Percentiles rank a stretch among this genome's conserved stretches.
phyloP scores from a whole-genome alignment of 2,888 invertebrate genomes.

The Noctuana brunneofusca region DNA sequence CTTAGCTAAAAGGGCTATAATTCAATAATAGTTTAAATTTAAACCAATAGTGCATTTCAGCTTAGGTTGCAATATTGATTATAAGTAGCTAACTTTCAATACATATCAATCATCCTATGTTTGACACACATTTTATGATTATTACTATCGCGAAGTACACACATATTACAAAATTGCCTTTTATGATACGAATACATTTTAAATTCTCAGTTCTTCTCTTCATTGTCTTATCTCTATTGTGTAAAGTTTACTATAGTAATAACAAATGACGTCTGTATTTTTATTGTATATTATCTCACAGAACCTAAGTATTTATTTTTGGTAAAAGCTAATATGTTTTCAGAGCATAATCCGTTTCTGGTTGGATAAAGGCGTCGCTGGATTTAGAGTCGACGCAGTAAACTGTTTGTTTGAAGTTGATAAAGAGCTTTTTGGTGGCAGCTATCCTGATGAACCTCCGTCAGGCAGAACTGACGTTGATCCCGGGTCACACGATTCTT shows the following conservation, averaged over 20 bases:
- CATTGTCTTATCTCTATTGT: too few relatives aligned
- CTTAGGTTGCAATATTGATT: neutral
- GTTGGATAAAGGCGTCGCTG: constrained; percentile 92
- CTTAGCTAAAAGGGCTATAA: too few relatives aligned
- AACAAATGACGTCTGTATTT: too few relatives aligned
- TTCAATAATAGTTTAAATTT: neutral
- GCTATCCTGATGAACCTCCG: constrained; percentile 81
- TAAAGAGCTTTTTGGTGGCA: constrained; percentile 67
- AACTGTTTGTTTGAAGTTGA: constrained; percentile 85
- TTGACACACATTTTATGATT: too few relatives aligned
- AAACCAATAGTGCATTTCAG: neutral
- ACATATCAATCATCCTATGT: too few relatives aligned
- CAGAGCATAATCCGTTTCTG: constrained; percentile 88
- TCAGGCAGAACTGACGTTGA: constrained; percentile 69
- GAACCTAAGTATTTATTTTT: neutral
- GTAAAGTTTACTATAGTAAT: too few relatives aligned
- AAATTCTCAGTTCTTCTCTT: too few relatives aligned
- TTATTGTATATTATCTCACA: neutral
- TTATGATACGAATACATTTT: too few relatives aligned
- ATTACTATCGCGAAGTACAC: too few relatives aligned
- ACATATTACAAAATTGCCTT: too few relatives aligned
- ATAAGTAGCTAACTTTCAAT: too few relatives aligned
- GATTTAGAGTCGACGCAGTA: constrained; percentile 92
- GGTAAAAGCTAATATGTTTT: constrained; percentile 36
- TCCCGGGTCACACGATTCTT: constrained; percentile 79